Base-by-base conservation (phyloP, 2,888 invertebrate genomes). In the Pterostichus niger region DNA sequence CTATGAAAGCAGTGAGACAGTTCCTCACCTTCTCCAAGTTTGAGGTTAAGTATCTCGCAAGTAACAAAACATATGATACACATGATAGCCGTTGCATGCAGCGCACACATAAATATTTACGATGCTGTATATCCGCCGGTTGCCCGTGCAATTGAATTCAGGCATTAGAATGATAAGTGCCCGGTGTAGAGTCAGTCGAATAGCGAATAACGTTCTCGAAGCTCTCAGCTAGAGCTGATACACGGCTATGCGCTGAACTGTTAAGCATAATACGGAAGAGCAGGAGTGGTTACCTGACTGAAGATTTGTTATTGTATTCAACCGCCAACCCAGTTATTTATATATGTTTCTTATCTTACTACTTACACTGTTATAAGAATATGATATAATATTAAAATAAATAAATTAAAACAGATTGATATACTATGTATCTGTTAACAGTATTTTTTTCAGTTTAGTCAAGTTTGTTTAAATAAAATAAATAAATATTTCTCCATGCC, bases 81-180 rank as follows among this genome's bases (percentile, higher is more conserved):
- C 13, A 44, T 40, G 59, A 78, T 56, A 76, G 54, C 56, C 54
- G 76, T 49, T 61, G 59, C 59, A 59, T 59, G 40, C 61, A 59
- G 44, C 44, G 61, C 59, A 0, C 17, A 24, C 78, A 80, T 80
- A 79, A 79, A 79, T 79, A 80, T 80, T 80, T 68, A 80, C 80
- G 80, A 80, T 24, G 64, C 52, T 49, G 64, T 80, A 64, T 80
- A 80, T 64, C 9, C 61, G 33, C 49, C 33, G 33, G 64, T 31
- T 10, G 24, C 59, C 10, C 44, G 46, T 33, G 68, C 64, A 80
- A 49, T 80, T 80, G 80, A 80, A 80, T 80, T 68, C 52, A 44
- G 33, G 64, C 64, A 80, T 80, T 80, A 80, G 64, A 64, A 49
- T 80, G 80, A 80, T 64, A 64, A 64, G 80, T 80, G 75, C 31